Evolutionary conservation across 2,113 vertebrate genomes (phyloP).

Genomic region (Sitta europaea): DNA sequence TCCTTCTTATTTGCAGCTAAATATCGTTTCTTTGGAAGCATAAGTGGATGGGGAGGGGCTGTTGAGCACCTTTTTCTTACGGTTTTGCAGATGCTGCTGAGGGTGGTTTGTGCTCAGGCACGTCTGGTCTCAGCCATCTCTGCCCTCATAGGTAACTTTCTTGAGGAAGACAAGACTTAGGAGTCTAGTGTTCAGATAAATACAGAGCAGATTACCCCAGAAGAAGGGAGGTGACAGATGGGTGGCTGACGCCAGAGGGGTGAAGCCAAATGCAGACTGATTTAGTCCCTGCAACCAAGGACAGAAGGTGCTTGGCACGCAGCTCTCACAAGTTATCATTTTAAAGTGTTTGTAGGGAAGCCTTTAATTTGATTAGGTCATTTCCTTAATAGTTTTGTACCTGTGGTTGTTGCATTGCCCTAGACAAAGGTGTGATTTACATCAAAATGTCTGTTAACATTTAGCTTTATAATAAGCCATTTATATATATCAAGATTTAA

Average conservation of each 20-base stretch:
- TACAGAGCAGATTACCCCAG: background rate
- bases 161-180: background rate
- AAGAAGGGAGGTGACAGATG: background rate
- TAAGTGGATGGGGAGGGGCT: too few relatives aligned
- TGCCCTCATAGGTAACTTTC: background rate
- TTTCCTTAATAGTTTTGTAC: background rate
- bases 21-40: background rate
- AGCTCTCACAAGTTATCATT: background rate
- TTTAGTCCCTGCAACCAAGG: background rate
- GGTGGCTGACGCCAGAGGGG: background rate
- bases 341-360: background rate
- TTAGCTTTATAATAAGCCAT: background rate
- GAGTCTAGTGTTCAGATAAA: background rate
- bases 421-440: background rate
- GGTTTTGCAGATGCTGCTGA: background rate
- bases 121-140: background rate
- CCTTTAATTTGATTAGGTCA: background rate
- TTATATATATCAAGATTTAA: background rate
- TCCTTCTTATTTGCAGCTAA: background rate
- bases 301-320: background rate
- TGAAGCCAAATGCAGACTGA: background rate
- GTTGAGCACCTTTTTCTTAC: background rate
- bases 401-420: background rate
- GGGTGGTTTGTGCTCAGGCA: accelerated
- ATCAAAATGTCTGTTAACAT: background rate